Evolutionary conservation across 2,888 invertebrate genomes (phyloP).

Genomic region (Xanthostigma xanthostigma): DNA sequence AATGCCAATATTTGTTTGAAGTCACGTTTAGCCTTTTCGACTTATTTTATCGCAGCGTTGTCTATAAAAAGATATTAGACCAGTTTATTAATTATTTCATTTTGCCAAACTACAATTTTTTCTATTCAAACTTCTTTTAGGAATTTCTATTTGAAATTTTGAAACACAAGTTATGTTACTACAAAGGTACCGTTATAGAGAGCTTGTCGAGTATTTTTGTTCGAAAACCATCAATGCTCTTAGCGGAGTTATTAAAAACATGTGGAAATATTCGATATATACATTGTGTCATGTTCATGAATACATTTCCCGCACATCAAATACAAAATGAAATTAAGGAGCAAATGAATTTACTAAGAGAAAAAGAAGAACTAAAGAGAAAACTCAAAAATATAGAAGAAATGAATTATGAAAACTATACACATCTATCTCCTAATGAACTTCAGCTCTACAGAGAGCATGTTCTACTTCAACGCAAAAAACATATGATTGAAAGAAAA

Average conservation of each 20-base stretch:
- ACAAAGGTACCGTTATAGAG: constrained; percentile 22
- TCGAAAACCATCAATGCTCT: constrained; percentile 14
- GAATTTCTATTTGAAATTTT: constrained; percentile 7
- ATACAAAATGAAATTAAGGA: constrained; percentile 8
- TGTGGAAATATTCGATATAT: constrained; percentile 21
- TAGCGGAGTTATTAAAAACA: constrained; percentile 19
- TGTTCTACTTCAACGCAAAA: constrained; percentile 15
- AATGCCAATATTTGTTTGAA: no score
- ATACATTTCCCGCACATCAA: constrained; percentile 13
- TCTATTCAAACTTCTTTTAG: constrained; percentile 3
- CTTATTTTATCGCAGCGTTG: no score
- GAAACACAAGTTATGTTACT: constrained; percentile 1
- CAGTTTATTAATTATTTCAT: no score
- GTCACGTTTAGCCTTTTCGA: no score
- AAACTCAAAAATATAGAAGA: constrained; percentile 11
- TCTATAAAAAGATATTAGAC: no score
- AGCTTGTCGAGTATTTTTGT: constrained; percentile 22
- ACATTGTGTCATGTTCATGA: constrained; percentile 18
- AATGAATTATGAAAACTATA: constrained; percentile 16
- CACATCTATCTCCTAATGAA: constrained; percentile 12
- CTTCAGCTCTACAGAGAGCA: constrained; percentile 13
- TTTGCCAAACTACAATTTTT: no score
- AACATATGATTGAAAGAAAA: constrained; percentile 9
- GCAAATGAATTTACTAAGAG: constrained; percentile 9
- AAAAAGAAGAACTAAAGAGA: constrained; percentile 9